These are phyloP conservation scores for Tachycineta bicolor DNA, from an alignment of 2,113 vertebrate genomes.

Conservation along the genomic window DNA sequence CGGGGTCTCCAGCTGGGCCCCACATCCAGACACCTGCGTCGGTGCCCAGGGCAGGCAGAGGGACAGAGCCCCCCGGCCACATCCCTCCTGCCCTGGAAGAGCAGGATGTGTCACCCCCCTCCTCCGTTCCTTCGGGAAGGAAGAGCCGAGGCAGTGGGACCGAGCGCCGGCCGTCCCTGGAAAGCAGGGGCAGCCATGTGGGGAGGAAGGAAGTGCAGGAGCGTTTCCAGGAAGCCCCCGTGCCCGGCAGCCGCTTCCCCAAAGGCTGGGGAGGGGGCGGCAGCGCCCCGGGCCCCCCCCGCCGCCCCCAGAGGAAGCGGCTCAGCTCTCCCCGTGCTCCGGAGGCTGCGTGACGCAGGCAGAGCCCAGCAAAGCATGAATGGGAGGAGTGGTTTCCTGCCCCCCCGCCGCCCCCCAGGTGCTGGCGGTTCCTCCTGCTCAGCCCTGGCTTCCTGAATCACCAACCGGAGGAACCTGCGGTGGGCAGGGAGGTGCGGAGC, in stretches of 20 bases:
- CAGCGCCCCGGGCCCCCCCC: neutral
- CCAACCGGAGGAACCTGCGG: constrained; percentile 41
- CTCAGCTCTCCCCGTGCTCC: constrained; percentile 25
- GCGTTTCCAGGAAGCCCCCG: constrained; percentile 34
- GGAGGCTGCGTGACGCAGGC: constrained; percentile 57
- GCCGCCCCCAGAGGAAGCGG: constrained; percentile 30
- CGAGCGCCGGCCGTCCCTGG: neutral
- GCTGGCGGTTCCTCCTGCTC: constrained; percentile 45
- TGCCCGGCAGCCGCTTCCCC: neutral
- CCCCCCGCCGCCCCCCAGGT: constrained; percentile 44
- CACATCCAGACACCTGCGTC: neutral
- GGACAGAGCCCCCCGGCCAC: neutral
- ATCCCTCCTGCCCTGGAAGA: neutral
- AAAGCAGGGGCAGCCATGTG: constrained; percentile 15
- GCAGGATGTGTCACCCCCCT: neutral
- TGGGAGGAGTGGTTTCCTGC: constrained; percentile 58
- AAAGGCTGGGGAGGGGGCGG: neutral
- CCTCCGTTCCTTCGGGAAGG: neutral
- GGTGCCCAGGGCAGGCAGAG: neutral
- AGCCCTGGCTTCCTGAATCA: constrained; percentile 49
- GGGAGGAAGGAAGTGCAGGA: constrained; percentile 5
- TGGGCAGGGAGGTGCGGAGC: neutral
- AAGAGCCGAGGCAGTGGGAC: neutral
- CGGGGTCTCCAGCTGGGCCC: neutral
- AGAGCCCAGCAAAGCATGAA: constrained; percentile 59